These are phyloP conservation scores for Ernsta delagoae DNA, from an alignment of 2,888 invertebrate genomes.

Conservation along the genomic window DNA sequence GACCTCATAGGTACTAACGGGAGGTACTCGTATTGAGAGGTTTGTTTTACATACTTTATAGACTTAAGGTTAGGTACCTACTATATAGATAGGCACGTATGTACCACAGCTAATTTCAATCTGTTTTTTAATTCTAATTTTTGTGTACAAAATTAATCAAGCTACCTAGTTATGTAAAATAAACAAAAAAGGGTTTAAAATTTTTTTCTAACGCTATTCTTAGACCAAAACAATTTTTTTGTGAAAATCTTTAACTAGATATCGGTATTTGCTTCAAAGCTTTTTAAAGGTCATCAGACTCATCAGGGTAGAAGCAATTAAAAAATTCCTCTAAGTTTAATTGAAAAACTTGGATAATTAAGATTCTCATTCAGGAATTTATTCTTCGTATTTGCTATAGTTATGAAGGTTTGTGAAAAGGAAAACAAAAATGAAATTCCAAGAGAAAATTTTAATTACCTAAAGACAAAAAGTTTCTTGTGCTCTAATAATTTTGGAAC, in stretches of 20 bases:
- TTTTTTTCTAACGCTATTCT: neutral
- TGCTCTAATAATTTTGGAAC: neutral
- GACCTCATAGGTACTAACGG: no score
- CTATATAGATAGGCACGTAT: no score
- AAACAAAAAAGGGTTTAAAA: no score
- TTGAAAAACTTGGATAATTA: constrained; percentile 19
- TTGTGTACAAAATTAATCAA: no score
- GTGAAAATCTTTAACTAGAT: constrained; percentile 7
- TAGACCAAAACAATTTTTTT: no score
- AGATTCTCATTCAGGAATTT: neutral
- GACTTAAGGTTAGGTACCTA: no score
- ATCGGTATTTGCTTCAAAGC: constrained; percentile 3
- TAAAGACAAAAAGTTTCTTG: neutral
- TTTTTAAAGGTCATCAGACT: constrained; percentile 10
- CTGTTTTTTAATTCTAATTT: no score
- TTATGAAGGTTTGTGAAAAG: neutral
- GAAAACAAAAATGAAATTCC: no score
- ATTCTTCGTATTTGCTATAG: neutral
- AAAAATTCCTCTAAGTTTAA: constrained; percentile 12
- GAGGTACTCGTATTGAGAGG: no score
- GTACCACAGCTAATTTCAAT: no score
- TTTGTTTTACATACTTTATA: no score
- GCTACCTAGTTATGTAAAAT: no score
- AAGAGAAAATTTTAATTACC: neutral
- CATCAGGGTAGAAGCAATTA: constrained; percentile 24